These are phyloP conservation scores for Microctenopoma stevenorrisi DNA, from an alignment of 2,797 vertebrate species.

Conservation along the genomic window DNA sequence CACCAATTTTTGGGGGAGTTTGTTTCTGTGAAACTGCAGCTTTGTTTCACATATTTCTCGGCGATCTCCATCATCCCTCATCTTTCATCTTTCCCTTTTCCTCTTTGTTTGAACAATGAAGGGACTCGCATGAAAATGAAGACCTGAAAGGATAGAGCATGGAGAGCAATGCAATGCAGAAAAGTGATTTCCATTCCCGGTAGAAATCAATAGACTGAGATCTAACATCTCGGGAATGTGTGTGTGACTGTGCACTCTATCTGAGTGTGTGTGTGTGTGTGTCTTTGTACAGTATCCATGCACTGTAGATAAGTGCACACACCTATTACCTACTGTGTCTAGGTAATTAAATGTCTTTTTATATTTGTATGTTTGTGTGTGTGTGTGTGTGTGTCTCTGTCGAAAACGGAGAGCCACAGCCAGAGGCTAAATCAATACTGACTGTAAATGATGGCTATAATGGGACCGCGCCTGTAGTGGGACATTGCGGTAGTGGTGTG, in stretches of 20 bases:
- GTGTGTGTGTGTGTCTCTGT: slow-evolving; percentile 4
- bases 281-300: slow-evolving; percentile 4
- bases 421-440: slow-evolving; percentile 68
- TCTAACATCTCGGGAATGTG: slow-evolving; percentile 49
- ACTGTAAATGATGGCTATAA: slow-evolving; percentile 72
- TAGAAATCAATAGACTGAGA: slow-evolving; percentile 62
- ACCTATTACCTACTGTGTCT: slow-evolving; percentile 26
- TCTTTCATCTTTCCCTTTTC: slow-evolving; percentile 28
- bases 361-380: slow-evolving; percentile 14
- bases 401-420: slow-evolving; percentile 40
- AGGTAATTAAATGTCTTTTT: slow-evolving; percentile 9
- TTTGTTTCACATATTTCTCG: slow-evolving; percentile 27
- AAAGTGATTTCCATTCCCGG: slow-evolving; percentile 56
- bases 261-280: background rate
- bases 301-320: slow-evolving; percentile 4
- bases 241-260: slow-evolving; percentile 1
- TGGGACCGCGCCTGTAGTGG: slow-evolving; percentile 53
- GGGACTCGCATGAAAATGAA: slow-evolving; percentile 25
- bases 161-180: slow-evolving; percentile 53
- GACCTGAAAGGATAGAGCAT: slow-evolving; percentile 23
- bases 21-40: slow-evolving; percentile 25
- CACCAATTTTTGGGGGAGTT: slow-evolving; percentile 8
- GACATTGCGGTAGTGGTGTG: slow-evolving; percentile 48
- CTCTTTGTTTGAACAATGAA: slow-evolving; percentile 47
- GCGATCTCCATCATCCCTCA: slow-evolving; percentile 13